These are phyloP conservation scores for Dryas iulia DNA, from an alignment of 1,140 invertebrate species.

Conservation along the genomic window DNA sequence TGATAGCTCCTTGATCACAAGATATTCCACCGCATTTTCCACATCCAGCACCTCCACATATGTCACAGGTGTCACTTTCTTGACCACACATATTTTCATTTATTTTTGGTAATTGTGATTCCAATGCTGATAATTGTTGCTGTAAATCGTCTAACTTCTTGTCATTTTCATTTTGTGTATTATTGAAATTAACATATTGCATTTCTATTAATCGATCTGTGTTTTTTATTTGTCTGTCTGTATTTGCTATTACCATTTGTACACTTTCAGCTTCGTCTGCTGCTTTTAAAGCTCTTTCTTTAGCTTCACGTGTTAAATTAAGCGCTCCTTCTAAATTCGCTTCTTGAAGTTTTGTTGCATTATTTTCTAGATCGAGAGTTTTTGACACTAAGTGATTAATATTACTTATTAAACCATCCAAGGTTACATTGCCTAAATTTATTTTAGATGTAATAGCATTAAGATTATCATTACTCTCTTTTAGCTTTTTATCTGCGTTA, in stretches of 20 bases:
- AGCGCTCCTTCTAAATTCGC: slow-evolving; percentile 96
- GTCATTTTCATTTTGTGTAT: slow-evolving; percentile 86
- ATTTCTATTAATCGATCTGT: slow-evolving; percentile 90
- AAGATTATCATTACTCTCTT: slow-evolving; percentile 82
- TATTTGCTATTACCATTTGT: slow-evolving; percentile 84
- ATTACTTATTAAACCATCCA: slow-evolving; percentile 87
- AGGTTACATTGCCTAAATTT: slow-evolving; percentile 87
- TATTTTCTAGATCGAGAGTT: slow-evolving; percentile 88
- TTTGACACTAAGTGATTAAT: slow-evolving; percentile 87
- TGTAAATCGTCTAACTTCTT: slow-evolving; percentile 82
- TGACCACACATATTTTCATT: slow-evolving; percentile 95
- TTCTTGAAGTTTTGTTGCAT: slow-evolving; percentile 95
- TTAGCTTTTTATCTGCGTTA: slow-evolving; percentile 72
- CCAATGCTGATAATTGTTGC: slow-evolving; percentile 84
- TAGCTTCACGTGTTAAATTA: slow-evolving; percentile 90
- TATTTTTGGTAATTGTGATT: slow-evolving; percentile 88
- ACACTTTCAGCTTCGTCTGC: slow-evolving; percentile 85
- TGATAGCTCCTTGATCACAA: slow-evolving; percentile 93
- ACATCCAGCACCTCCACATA: slow-evolving; percentile 97
- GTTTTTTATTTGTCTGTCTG: slow-evolving; percentile 89
- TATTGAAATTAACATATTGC: slow-evolving; percentile 85
- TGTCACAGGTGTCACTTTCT: slow-evolving; percentile 92
- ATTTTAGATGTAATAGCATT: slow-evolving; percentile 90
- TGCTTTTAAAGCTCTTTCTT: slow-evolving; percentile 86
- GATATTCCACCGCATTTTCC: slow-evolving; percentile 93